These are phyloP conservation scores for Rousettus leschenaultii DNA, from an alignment of 2,113 vertebrate genomes.

Conservation along the genomic window DNA sequence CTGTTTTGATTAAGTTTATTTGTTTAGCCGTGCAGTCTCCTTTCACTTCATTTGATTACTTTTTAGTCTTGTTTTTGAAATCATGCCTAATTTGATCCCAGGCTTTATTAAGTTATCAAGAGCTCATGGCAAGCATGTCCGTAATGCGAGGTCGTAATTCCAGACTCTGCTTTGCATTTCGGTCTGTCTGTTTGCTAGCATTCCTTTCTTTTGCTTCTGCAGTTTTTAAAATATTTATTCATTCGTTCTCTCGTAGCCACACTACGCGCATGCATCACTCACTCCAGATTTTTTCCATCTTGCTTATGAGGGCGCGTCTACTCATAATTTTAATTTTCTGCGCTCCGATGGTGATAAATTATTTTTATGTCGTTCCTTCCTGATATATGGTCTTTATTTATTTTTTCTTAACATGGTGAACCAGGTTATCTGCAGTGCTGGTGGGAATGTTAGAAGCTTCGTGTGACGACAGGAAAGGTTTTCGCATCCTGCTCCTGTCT, in stretches of 20 bases:
- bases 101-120: neutral
- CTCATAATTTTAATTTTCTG: neutral
- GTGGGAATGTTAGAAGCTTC: neutral
- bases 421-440: neutral
- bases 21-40: conserved; percentile 24
- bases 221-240: neutral
- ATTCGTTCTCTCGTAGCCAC: neutral
- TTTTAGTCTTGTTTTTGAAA: conserved; percentile 17
- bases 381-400: neutral
- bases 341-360: neutral
- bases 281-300: neutral
- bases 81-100: conserved; percentile 41
- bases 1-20: neutral
- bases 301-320: neutral
- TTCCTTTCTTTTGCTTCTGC: neutral
- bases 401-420: conserved; percentile 7
- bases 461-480: neutral
- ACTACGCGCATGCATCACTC: neutral
- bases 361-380: neutral
- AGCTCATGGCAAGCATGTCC: neutral
- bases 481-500: neutral
- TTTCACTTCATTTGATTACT: neutral
- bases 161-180: neutral
- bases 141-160: neutral
- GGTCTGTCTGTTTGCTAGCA: neutral